These are phyloP conservation scores for Hirtodrosophila trivittata DNA, from an alignment of 2,888 invertebrate genomes.

Conservation along the genomic window DNA sequence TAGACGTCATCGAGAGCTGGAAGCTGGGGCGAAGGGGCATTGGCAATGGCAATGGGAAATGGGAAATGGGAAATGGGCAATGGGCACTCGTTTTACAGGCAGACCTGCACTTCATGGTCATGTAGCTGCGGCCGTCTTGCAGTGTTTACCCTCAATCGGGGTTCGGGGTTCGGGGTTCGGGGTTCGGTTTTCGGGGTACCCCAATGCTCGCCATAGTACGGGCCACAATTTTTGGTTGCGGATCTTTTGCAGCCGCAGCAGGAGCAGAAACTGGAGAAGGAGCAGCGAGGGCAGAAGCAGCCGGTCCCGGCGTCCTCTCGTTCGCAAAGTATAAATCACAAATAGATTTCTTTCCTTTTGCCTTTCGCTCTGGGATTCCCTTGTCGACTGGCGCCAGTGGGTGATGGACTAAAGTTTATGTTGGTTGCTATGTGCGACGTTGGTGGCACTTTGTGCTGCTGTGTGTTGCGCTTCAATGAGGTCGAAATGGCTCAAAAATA, in stretches of 20 bases:
- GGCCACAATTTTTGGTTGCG: slow-evolving; percentile 60
- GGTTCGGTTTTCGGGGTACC: too few species aligned
- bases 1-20: slow-evolving; percentile 70
- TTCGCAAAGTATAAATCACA: slow-evolving; percentile 68
- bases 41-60: slow-evolving; percentile 1
- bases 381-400: slow-evolving; percentile 49
- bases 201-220: background rate
- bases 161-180: too few species aligned
- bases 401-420: slow-evolving; percentile 47
- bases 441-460: slow-evolving; percentile 75
- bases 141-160: background rate
- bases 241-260: slow-evolving; percentile 37
- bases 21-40: slow-evolving; percentile 9
- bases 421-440: slow-evolving; percentile 46
- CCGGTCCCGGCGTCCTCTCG: slow-evolving; percentile 10
- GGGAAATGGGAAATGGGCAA: slow-evolving; percentile 3
- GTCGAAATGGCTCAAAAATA: slow-evolving; percentile 80
- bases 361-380: slow-evolving; percentile 31
- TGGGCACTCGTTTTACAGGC: slow-evolving; percentile 2
- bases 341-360: slow-evolving; percentile 68
- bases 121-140: slow-evolving; percentile 40
- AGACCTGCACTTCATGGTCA: slow-evolving; percentile 68
- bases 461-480: slow-evolving; percentile 80
- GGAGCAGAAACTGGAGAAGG: background rate
- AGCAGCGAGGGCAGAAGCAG: background rate